Conservation (phyloP, 2,113 vertebrate species). For the Nannospalax galili region DNA sequence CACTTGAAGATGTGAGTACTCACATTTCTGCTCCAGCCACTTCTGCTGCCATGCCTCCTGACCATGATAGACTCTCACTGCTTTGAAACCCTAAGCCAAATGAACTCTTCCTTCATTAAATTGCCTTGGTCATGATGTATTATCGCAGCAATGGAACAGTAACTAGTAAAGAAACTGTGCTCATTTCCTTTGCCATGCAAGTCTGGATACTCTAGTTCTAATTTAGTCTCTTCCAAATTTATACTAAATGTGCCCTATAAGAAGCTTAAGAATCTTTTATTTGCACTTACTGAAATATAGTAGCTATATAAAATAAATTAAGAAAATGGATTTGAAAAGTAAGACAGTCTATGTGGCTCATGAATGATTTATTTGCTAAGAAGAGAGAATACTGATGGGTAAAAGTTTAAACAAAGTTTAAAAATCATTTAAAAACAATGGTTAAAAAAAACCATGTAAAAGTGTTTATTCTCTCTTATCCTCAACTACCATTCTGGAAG, state of each 20-base stretch:
- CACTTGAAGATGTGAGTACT: too few relatives aligned
- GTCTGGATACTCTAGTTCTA: neutral
- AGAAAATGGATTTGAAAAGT: constrained; percentile 40
- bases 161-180: constrained; percentile 16
- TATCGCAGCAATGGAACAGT: too few relatives aligned
- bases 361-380: neutral
- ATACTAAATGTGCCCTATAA: neutral
- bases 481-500: neutral
- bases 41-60: too few relatives aligned
- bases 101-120: too few relatives aligned
- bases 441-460: neutral
- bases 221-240: constrained; percentile 8
- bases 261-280: neutral
- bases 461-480: neutral
- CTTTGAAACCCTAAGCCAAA: too few relatives aligned
- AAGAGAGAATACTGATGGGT: neutral
- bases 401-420: neutral
- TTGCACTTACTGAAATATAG: neutral
- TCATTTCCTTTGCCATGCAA: neutral
- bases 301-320: constrained; percentile 26
- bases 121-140: too few relatives aligned
- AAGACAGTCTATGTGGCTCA: neutral
- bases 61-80: too few relatives aligned
- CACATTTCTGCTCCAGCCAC: too few relatives aligned
- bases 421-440: neutral